A percentile compares a stretch with the other conserved stretches of the same genome.
Evolutionary conservation across 2,113 vertebrate genomes (phyloP).

Genomic region (Gymnarchus niloticus): DNA sequence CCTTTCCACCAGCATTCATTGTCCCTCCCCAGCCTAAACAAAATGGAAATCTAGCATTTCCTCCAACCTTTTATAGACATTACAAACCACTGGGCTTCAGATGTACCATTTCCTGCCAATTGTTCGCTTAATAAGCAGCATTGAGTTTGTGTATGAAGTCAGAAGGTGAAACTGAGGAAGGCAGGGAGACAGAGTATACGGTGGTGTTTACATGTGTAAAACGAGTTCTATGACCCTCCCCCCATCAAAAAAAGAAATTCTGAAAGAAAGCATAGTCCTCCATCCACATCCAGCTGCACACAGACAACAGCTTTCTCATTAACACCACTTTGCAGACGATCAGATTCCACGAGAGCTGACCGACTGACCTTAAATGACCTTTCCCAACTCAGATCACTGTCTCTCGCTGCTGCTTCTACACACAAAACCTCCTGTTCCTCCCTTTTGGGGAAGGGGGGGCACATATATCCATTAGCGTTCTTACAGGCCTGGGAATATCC

Average conservation of each 20-base stretch:
- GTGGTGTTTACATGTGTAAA: not conserved
- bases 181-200: not conserved
- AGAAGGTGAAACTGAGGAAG: not conserved
- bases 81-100: not conserved
- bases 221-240: not conserved
- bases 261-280: not conserved
- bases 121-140: not conserved
- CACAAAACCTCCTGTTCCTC: not conserved
- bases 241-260: not conserved
- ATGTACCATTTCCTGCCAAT: not conserved
- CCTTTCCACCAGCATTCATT: too few relatives aligned
- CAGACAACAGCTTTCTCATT: not conserved
- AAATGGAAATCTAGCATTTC: not conserved
- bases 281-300: not conserved
- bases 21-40: not conserved
- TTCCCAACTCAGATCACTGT: not conserved
- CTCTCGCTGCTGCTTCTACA: not conserved
- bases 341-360: not conserved
- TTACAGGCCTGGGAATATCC: not conserved
- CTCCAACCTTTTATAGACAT: not conserved
- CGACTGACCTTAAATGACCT: slow-evolving; percentile 6
- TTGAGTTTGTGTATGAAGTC: not conserved
- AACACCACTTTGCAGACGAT: not conserved
- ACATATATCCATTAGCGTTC: not conserved
- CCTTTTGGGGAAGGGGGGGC: not conserved